Conservation (phyloP, 2,113 vertebrate genomes). For the Trinectes maculatus region DNA sequence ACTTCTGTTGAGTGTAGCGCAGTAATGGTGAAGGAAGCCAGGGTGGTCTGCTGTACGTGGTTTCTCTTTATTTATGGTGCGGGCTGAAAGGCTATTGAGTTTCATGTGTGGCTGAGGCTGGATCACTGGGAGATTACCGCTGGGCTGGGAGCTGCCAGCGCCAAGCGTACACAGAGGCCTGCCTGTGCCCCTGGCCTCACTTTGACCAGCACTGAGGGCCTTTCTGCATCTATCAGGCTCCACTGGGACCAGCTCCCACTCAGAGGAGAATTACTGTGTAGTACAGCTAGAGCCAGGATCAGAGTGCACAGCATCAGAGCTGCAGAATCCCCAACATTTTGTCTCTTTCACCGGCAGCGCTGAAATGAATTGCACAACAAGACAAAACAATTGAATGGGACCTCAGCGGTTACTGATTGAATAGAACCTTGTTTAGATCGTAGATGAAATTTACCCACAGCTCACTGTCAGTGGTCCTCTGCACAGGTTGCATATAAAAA, state of each 20-base stretch:
- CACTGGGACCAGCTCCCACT: constrained; percentile 43
- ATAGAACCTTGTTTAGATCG: constrained; percentile 21
- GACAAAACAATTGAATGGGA: constrained; percentile 29
- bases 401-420: constrained; percentile 25
- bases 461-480: constrained; percentile 26
- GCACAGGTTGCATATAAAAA: constrained; percentile 22
- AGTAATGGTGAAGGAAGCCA: constrained; percentile 43
- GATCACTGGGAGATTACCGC: constrained; percentile 71
- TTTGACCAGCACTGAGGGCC: constrained; percentile 66
- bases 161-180: constrained; percentile 65
- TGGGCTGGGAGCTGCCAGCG: constrained; percentile 63
- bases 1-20: constrained; percentile 34
- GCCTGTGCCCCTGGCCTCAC: constrained; percentile 62
- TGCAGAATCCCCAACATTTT: constrained; percentile 36
- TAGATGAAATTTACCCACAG: neutral
- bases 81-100: constrained; percentile 64
- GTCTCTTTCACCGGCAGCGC: constrained; percentile 49
- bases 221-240: constrained; percentile 52
- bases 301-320: constrained; percentile 53
- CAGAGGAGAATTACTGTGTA: constrained; percentile 46
- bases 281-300: constrained; percentile 50
- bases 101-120: constrained; percentile 76
- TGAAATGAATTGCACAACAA: constrained; percentile 25
- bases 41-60: constrained; percentile 71
- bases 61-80: constrained; percentile 74